A percentile compares a stretch with the other conserved stretches of the same genome.
phyloP scores from a whole-genome alignment of 2,888 invertebrate species.

The Nomada ferruginata region DNA sequence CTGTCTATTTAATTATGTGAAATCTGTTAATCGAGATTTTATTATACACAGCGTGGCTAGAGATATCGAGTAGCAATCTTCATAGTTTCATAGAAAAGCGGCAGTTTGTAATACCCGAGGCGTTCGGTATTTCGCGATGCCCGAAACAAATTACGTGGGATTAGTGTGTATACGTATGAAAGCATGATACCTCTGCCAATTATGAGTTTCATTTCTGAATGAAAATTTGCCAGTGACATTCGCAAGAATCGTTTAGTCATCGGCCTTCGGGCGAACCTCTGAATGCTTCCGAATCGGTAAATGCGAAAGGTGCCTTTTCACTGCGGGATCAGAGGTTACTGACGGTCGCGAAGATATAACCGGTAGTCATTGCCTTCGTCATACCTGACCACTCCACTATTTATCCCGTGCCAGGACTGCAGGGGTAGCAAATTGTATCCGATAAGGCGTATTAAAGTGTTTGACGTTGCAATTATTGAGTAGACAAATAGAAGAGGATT shows the following conservation, averaged over 20 bases:
- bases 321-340: conserved; percentile 55
- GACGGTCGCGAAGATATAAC: conserved; percentile 58
- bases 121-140: too few relatives aligned
- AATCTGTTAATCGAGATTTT: too few relatives aligned
- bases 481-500: conserved; percentile 5
- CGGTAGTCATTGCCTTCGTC: conserved; percentile 69
- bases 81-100: too few relatives aligned
- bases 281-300: conserved; percentile 61
- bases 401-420: conserved; percentile 40
- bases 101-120: too few relatives aligned
- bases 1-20: too few relatives aligned
- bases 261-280: conserved; percentile 45
- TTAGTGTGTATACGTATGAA: too few relatives aligned
- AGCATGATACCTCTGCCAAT: conserved; percentile 15
- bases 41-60: too few relatives aligned
- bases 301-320: conserved; percentile 62
- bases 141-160: not conserved
- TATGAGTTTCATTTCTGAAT: conserved; percentile 22
- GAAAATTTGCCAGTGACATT: conserved; percentile 23
- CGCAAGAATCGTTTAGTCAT: conserved; percentile 63
- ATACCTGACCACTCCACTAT: conserved; percentile 54
- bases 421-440: conserved; percentile 37
- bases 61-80: too few relatives aligned
- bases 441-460: conserved; percentile 47
- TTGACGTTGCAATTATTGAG: conserved; percentile 17